Percentiles rank a stretch among this genome's conserved stretches.
phyloP scores from a whole-genome alignment of 2,888 invertebrate genomes.

The Oscheius onirici region DNA sequence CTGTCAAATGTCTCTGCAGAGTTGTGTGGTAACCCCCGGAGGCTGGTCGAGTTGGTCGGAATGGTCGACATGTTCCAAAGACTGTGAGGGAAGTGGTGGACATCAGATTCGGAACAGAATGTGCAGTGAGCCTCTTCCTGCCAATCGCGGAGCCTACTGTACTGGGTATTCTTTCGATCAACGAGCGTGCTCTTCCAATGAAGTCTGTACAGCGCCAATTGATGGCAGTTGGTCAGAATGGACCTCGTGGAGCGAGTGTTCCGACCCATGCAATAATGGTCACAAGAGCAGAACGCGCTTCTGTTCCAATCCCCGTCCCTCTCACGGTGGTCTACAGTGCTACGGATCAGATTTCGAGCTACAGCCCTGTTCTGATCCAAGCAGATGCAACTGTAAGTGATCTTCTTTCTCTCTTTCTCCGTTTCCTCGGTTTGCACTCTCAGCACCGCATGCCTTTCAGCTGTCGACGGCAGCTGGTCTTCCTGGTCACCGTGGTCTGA shows the following conservation, averaged over 20 bases:
- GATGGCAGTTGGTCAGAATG: conserved; percentile 70
- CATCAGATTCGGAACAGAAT: conserved; percentile 70
- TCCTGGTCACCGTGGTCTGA: conserved; percentile 65
- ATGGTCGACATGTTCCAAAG: conserved; percentile 66
- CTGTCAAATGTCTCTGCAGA: conserved; percentile 25
- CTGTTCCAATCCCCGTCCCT: conserved; percentile 67
- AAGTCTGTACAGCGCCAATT: conserved; percentile 44
- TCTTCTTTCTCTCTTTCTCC: not conserved
- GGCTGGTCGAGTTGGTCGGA: conserved; percentile 69
- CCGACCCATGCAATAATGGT: conserved; percentile 65
- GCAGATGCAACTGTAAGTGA: conserved; percentile 49
- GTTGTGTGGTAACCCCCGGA: conserved; percentile 51
- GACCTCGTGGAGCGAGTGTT: conserved; percentile 66
- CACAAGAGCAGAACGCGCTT: conserved; percentile 68
- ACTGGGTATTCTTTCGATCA: conserved; percentile 71
- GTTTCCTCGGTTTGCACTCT: conserved; percentile 9
- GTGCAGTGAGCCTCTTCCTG: conserved; percentile 70
- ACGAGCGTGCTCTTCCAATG: conserved; percentile 54
- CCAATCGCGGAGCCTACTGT: conserved; percentile 70
- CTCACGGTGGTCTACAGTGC: conserved; percentile 67
- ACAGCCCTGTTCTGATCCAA: conserved; percentile 60
- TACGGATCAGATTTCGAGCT: conserved; percentile 70
- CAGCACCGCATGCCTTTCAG: conserved; percentile 41
- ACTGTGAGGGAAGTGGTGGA: conserved; percentile 61
- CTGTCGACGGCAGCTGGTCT: conserved; percentile 62